These are phyloP conservation scores for Acanthurus lineatus DNA, from an alignment of 2,797 vertebrate genomes.

Conservation along the genomic window DNA sequence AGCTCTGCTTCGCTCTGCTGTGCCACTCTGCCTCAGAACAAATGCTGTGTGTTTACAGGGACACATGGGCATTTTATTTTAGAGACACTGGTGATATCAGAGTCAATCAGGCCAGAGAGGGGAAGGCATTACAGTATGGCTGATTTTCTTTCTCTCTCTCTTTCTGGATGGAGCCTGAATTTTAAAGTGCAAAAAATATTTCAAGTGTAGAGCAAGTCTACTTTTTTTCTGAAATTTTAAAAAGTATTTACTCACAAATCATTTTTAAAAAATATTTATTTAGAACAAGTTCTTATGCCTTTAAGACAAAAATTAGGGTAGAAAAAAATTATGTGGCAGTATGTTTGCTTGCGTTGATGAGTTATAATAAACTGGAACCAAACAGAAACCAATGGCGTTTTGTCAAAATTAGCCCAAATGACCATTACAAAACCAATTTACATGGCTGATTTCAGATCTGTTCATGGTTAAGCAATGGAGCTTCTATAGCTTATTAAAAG, in stretches of 20 bases:
- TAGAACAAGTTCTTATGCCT: background rate
- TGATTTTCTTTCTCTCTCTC: conserved; percentile 32
- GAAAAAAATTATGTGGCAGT: background rate
- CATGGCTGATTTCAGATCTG: too few relatives aligned
- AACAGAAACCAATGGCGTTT: background rate
- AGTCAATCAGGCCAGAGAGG: conserved; percentile 59
- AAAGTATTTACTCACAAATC: background rate
- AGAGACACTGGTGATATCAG: conserved; percentile 63
- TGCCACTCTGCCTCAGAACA: conserved; percentile 75
- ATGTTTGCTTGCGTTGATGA: background rate
- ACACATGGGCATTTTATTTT: conserved; percentile 74
- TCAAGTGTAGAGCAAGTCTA: background rate
- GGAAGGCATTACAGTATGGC: conserved; percentile 35
- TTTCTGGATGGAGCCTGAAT: conserved; percentile 16
- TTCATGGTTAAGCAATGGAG: too few relatives aligned
- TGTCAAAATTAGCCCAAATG: background rate
- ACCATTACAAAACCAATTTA: background rate
- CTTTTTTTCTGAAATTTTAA: background rate
- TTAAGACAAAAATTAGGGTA: background rate
- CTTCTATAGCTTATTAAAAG: too few relatives aligned
- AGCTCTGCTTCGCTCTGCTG: conserved; percentile 64
- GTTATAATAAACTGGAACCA: background rate
- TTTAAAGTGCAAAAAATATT: conserved; percentile 38
- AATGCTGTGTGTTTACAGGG: conserved; percentile 80
- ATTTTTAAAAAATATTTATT: background rate